phyloP scores from a whole-genome alignment of 2,888 invertebrate species.

The Listrodromus nycthemerus region DNA sequence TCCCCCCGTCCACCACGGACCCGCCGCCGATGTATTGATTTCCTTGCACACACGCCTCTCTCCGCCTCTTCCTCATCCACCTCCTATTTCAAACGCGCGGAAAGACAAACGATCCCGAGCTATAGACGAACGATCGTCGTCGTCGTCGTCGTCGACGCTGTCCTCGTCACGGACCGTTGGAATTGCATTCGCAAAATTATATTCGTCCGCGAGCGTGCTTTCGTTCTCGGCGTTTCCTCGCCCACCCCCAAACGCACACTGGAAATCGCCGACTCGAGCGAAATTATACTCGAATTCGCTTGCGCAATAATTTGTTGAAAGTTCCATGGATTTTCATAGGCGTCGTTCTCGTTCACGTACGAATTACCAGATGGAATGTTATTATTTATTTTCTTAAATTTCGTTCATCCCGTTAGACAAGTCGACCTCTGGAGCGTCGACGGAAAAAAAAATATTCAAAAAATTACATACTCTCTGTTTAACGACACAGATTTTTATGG shows the following conservation, averaged over 20 bases:
- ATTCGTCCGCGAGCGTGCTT: constrained; percentile 10
- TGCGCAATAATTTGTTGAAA: too few species aligned
- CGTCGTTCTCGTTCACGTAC: too few species aligned
- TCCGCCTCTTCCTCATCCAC: constrained; percentile 67
- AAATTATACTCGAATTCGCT: too few species aligned
- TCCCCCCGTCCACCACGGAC: constrained; percentile 47
- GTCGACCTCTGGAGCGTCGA: neutral
- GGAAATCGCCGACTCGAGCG: too few species aligned
- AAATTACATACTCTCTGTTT: neutral
- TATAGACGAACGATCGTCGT: constrained; percentile 50
- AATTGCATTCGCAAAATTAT: constrained; percentile 43
- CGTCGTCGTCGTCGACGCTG: constrained; percentile 34
- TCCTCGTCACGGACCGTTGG: constrained; percentile 7
- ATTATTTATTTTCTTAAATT: neutral
- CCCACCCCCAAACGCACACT: too few species aligned
- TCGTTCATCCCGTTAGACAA: neutral
- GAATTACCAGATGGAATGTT: too few species aligned
- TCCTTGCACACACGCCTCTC: constrained; percentile 64
- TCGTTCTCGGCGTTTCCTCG: neutral
- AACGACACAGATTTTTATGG: neutral
- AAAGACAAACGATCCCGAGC: constrained; percentile 77
- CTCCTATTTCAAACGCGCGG: constrained; percentile 79
- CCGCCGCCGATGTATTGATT: constrained; percentile 67
- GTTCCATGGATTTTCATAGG: too few species aligned
- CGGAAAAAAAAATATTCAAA: neutral